phyloP scores from a whole-genome alignment of 2,797 vertebrate species.

The Pyrocephalus nanus region DNA sequence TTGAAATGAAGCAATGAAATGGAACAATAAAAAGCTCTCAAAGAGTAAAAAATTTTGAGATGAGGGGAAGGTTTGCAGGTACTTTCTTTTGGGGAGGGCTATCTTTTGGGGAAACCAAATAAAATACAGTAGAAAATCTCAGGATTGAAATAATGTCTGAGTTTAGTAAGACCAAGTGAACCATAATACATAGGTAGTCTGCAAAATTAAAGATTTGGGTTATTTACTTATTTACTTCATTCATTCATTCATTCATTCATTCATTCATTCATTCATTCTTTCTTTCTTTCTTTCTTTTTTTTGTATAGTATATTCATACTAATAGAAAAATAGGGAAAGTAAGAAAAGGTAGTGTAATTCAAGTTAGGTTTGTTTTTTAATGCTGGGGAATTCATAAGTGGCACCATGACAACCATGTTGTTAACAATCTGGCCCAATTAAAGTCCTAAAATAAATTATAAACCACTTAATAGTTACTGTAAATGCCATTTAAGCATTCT shows the following conservation, averaged over 20 bases:
- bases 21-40: constrained; percentile 60
- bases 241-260: not conserved
- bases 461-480: constrained; percentile 64
- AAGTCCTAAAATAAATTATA: constrained; percentile 69
- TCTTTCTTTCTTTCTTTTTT: not conserved
- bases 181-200: not conserved
- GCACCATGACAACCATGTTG: constrained; percentile 7
- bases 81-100: not conserved
- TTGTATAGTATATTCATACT: constrained; percentile 12
- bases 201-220: not conserved
- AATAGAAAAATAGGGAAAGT: not conserved
- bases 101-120: not conserved
- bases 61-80: not conserved
- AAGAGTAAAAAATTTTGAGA: constrained; percentile 19
- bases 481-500: constrained; percentile 68
- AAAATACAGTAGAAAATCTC: not conserved
- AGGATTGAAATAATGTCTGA: not conserved
- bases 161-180: constrained; percentile 39
- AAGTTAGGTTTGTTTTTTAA: not conserved
- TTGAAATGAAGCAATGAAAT: constrained; percentile 50
- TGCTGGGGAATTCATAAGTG: not conserved
- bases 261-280: not conserved
- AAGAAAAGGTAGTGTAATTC: not conserved
- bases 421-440: constrained; percentile 66
- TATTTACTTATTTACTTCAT: not conserved